These are phyloP conservation scores for Platysteira castanea DNA, from an alignment of 2,113 vertebrate genomes.

Conservation along the genomic window DNA sequence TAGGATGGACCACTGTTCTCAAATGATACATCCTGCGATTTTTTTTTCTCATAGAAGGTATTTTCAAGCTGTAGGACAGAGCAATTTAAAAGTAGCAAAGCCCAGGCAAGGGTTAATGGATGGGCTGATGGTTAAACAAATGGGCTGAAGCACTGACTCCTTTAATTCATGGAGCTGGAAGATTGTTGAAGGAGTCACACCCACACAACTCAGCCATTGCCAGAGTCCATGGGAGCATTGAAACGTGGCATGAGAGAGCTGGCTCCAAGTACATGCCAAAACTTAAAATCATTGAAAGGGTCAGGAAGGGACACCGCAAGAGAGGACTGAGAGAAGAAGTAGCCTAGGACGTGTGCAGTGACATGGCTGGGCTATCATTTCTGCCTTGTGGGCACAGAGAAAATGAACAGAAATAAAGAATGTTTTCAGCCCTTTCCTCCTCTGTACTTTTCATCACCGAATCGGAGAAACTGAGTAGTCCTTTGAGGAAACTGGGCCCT, in stretches of 20 bases:
- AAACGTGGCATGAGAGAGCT: neutral
- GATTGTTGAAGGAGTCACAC: neutral
- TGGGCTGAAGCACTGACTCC: neutral
- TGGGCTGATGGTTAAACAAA: neutral
- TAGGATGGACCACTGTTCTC: neutral
- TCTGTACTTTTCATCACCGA: neutral
- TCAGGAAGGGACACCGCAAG: neutral
- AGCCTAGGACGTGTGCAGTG: neutral
- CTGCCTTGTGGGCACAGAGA: neutral
- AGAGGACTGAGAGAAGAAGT: neutral
- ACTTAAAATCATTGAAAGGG: neutral
- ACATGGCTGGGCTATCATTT: neutral
- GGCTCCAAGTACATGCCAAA: neutral
- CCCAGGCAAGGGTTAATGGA: neutral
- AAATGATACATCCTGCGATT: rapidly evolving
- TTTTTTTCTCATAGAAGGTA: neutral
- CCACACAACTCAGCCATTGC: neutral
- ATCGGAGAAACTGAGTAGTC: neutral
- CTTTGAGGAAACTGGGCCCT: neutral
- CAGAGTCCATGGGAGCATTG: neutral
- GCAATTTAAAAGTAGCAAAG: neutral
- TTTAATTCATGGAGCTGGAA: neutral
- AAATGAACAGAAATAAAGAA: neutral
- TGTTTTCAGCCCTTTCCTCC: neutral
- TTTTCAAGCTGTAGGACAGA: neutral